These are phyloP conservation scores for Numenius arquata DNA, from an alignment of 2,113 vertebrate species.

Conservation along the genomic window DNA sequence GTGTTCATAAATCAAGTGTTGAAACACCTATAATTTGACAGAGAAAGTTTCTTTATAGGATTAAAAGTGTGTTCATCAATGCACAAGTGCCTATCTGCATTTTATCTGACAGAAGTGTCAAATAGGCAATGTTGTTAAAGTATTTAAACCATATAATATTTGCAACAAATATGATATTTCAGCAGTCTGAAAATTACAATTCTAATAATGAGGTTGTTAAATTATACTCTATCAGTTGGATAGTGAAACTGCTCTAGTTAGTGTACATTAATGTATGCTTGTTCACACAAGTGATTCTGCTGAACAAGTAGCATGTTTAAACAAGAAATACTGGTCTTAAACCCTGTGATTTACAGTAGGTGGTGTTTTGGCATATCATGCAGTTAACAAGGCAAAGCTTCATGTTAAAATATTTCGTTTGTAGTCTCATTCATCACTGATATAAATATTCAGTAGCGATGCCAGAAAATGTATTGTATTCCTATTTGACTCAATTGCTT, in stretches of 20 bases:
- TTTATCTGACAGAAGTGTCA: conserved; percentile 56
- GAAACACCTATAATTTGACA: conserved; percentile 31
- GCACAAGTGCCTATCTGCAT: conserved; percentile 31
- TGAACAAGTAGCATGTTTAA: conserved; percentile 76
- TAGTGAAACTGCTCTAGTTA: conserved; percentile 63
- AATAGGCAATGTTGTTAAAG: conserved; percentile 50
- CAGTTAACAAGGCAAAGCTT: conserved; percentile 73
- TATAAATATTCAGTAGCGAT: conserved; percentile 68
- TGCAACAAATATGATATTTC: conserved; percentile 69
- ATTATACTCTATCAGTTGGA: conserved; percentile 74
- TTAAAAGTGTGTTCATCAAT: conserved; percentile 54
- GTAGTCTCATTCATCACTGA: conserved; percentile 68
- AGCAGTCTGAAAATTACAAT: conserved; percentile 71
- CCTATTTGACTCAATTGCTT: conserved; percentile 60
- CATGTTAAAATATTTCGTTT: conserved; percentile 70
- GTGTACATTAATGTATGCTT: conserved; percentile 71
- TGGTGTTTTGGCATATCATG: conserved; percentile 76
- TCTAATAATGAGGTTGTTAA: conserved; percentile 75
- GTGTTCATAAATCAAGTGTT: conserved; percentile 41
- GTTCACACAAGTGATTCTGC: conserved; percentile 79
- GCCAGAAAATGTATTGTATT: conserved; percentile 67
- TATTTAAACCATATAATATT: conserved; percentile 56
- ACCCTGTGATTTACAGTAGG: conserved; percentile 76
- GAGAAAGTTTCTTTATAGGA: conserved; percentile 40
- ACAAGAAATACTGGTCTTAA: conserved; percentile 80